Base-by-base conservation (phyloP, 1,140 invertebrate genomes). In the Megalonaias nervosa region DNA sequence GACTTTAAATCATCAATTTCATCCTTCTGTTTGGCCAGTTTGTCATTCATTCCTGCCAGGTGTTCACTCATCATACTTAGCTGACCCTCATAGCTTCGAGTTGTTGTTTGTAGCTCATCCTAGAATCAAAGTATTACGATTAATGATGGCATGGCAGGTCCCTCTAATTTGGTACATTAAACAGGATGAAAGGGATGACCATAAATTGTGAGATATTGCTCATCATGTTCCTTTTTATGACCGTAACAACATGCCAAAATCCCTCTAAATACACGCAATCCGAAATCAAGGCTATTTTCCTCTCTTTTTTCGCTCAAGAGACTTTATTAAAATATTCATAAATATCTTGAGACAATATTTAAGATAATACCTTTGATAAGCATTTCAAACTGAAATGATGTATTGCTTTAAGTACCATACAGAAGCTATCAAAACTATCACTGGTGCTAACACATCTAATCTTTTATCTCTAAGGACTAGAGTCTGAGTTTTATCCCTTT, bases 31-130 rank as follows among this genome's bases (percentile, higher is more conserved):
- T 91, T 88, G 58, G 95, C 93, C 38, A 98, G 92, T 91, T 96
- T 96, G 82, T 97, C 96, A 90, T 97, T 98, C 91, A 98, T 94
- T 76, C 94, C 95, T 23, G 96, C 97, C 81, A 98, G 93, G 92
- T 98, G 96, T 90, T 98, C 97, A 74, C 95, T 97, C 92, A 98
- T 95, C 61, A 96, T 95, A 81, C 94, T 95, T 65, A 98, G 93
- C 90, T 98, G 97, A 71, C 94, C 92, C 90, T 97, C 96, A 88
- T 98, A 98, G 91, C 96, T 97, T 77, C 93, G 91, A 31, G 94
- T 94, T 5, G 95, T 96, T 3, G 94, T 94, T 70, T 93, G 90
- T 67, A 92, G 86, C 72, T 93, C 92, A 86, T 93, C 93, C 87
- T 92, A 77, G 11, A 87, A 82, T 26, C 31, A 69, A 69, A 74